These are phyloP conservation scores for Rhineura floridana DNA, from an alignment of 2,113 vertebrate genomes.

Conservation along the genomic window DNA sequence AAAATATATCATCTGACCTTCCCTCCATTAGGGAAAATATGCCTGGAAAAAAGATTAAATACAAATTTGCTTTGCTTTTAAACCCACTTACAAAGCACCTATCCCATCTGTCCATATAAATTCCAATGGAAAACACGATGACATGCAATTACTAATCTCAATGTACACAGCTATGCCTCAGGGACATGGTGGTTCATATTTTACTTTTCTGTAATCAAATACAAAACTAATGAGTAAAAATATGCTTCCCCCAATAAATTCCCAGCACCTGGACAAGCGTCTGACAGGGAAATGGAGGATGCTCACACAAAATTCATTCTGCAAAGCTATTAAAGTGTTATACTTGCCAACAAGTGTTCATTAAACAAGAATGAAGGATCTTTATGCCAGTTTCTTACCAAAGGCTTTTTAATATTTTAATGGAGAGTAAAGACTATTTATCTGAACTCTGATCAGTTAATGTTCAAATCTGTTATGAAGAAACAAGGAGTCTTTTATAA, in stretches of 20 bases:
- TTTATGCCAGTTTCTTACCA: slow-evolving; percentile 81
- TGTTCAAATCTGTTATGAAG: slow-evolving; percentile 83
- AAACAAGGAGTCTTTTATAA: slow-evolving; percentile 86
- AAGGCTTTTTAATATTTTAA: slow-evolving; percentile 88
- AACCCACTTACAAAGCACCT: slow-evolving; percentile 81
- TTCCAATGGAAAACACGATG: slow-evolving; percentile 88
- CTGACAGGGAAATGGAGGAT: slow-evolving; percentile 83
- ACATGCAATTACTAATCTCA: slow-evolving; percentile 97
- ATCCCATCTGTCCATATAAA: slow-evolving; percentile 82
- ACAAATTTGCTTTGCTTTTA: slow-evolving; percentile 85
- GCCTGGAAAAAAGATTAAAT: slow-evolving; percentile 81
- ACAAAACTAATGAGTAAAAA: slow-evolving; percentile 93
- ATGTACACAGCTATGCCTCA: slow-evolving; percentile 87
- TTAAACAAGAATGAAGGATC: slow-evolving; percentile 87
- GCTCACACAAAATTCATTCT: slow-evolving; percentile 81
- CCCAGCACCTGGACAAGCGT: slow-evolving; percentile 85
- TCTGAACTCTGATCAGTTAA: slow-evolving; percentile 86
- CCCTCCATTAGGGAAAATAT: slow-evolving; percentile 80
- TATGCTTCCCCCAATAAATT: slow-evolving; percentile 86
- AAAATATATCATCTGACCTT: slow-evolving; percentile 79
- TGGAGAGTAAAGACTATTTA: slow-evolving; percentile 87
- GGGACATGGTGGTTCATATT: slow-evolving; percentile 91
- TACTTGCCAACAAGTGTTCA: slow-evolving; percentile 87
- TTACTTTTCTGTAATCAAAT: slow-evolving; percentile 94
- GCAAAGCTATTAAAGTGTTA: slow-evolving; percentile 85